phyloP scores from a whole-genome alignment of 35 echinoderm and acorn worm genomes.

The Stichopus chloronotus region DNA sequence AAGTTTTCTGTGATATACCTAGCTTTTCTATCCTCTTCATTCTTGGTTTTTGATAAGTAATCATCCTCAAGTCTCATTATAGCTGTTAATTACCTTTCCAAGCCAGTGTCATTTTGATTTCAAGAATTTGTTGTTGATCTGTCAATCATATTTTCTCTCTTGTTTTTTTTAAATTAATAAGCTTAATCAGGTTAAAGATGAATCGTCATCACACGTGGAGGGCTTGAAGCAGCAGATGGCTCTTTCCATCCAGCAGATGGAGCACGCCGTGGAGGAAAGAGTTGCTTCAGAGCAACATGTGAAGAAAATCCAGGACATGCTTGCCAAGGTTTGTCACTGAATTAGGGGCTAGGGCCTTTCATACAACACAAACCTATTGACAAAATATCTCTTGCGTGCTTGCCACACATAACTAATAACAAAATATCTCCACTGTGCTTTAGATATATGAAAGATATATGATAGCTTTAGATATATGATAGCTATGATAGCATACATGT shows the following conservation, averaged over 20 bases:
- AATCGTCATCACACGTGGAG: constrained; percentile 23
- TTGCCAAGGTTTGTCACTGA: neutral
- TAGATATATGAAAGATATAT: neutral
- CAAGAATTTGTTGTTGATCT: too few relatives aligned
- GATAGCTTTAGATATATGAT: neutral
- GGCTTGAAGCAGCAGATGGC: constrained; percentile 20
- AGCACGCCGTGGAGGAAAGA: constrained; percentile 35
- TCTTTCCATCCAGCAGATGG: constrained; percentile 41
- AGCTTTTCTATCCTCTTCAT: too few relatives aligned
- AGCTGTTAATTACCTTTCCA: too few relatives aligned
- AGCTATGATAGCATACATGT: too few relatives aligned
- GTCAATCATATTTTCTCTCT: neutral
- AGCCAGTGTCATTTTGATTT: too few relatives aligned
- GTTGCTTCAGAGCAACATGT: constrained; percentile 34
- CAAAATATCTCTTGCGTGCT: neutral
- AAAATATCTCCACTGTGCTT: neutral
- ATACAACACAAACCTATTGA: too few relatives aligned
- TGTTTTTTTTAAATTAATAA: neutral
- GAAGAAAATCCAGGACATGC: constrained; percentile 48
- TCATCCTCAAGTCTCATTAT: too few relatives aligned
- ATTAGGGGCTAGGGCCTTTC: neutral
- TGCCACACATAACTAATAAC: neutral
- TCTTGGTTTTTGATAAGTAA: too few relatives aligned
- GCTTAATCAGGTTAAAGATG: constrained; percentile 32
- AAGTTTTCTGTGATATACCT: too few relatives aligned